Evolutionary conservation across 2,113 vertebrate genomes (phyloP).

Genomic region (western clawed frog (Xenopus tropicalis)): UCB_Xtro_10.0 CM004448.2:34698501-34699000

Average conservation of each 20-base stretch:
- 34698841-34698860: constrained; percentile 70
- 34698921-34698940: constrained; percentile 61
- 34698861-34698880: constrained; percentile 46
- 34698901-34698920: constrained; percentile 64
- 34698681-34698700: too few relatives aligned
- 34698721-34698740: constrained; percentile 81
- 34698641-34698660: too few relatives aligned
- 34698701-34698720: too few relatives aligned
- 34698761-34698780: constrained; percentile 84
- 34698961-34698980: constrained; percentile 46
- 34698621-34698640: too few relatives aligned
- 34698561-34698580: constrained; percentile 78
- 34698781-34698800: constrained; percentile 74
- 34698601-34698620: too few relatives aligned
- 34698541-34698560: constrained; percentile 72
- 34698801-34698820: constrained; percentile 80
- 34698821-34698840: constrained; percentile 64
- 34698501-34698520: constrained; percentile 57
- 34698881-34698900: constrained; percentile 66
- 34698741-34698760: constrained; percentile 83
- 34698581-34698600: constrained; percentile 82
- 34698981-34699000: constrained; percentile 41
- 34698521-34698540: constrained; percentile 70
- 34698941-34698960: constrained; percentile 53
- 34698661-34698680: too few relatives aligned